These are phyloP conservation scores for Ctenosaura bakeri DNA, from an alignment of 2,797 vertebrate genomes.

Conservation along the genomic window DNA sequence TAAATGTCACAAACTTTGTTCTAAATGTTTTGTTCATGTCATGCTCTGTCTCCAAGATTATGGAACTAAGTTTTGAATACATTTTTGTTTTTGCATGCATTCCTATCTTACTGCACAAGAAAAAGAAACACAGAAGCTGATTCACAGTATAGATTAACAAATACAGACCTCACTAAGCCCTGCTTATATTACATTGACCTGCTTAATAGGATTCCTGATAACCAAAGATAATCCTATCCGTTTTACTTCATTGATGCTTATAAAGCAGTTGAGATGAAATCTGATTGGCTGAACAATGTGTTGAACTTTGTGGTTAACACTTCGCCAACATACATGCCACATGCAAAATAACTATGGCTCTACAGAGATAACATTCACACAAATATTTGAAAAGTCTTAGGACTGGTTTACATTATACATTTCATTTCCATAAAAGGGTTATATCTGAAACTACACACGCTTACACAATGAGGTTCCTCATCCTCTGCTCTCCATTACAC, in stretches of 20 bases:
- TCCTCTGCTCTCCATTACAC: background rate
- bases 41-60: slow-evolving; percentile 2
- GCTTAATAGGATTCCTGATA: slow-evolving; percentile 26
- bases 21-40: background rate
- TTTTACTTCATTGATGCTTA: slow-evolving; percentile 13
- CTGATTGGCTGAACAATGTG: background rate
- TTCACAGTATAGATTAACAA: background rate
- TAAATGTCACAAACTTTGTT: background rate
- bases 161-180: background rate
- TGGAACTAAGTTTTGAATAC: slow-evolving; percentile 5
- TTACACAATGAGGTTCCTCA: background rate
- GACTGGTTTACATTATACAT: background rate
- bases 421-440: background rate
- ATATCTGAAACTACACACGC: background rate
- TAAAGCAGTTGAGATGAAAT: slow-evolving; percentile 8
- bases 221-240: slow-evolving; percentile 17
- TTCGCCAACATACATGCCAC: background rate
- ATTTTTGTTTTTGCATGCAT: background rate
- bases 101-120: background rate
- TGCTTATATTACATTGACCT: background rate
- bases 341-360: background rate
- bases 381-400: background rate
- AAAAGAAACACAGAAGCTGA: background rate
- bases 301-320: background rate
- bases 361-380: background rate